Conservation (phyloP, 2,797 vertebrate species). For the Eleutherodactylus coqui region DNA sequence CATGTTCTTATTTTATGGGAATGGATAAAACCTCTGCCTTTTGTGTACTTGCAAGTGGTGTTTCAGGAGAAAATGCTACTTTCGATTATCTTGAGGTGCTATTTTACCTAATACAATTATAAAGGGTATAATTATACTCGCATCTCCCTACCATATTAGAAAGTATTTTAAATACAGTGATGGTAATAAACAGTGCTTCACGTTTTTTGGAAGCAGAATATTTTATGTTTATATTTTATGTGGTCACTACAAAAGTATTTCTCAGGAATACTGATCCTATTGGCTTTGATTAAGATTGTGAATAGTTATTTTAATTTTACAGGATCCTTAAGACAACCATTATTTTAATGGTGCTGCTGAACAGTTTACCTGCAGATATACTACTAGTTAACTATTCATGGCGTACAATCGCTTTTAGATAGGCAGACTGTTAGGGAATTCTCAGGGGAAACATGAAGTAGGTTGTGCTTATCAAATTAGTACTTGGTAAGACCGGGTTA, state of each 20-base stretch:
- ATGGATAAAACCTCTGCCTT: constrained; percentile 4
- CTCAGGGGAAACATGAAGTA: background rate
- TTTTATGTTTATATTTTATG: too few species aligned
- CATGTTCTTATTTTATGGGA: constrained; percentile 43
- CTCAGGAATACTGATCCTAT: too few species aligned
- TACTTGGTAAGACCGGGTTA: too few species aligned
- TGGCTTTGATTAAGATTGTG: too few species aligned
- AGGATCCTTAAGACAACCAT: background rate
- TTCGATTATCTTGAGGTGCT: background rate
- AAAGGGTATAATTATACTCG: background rate
- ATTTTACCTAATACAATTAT: background rate
- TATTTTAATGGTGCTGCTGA: background rate
- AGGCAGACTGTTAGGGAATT: background rate
- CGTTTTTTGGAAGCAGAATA: too few species aligned
- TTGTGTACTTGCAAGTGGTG: constrained; percentile 13
- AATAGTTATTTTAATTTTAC: too few species aligned
- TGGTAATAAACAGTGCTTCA: background rate
- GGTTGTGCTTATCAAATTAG: too few species aligned
- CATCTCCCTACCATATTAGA: background rate
- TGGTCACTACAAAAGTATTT: too few species aligned
- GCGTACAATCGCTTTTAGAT: too few species aligned
- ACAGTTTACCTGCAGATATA: background rate
- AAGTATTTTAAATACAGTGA: background rate
- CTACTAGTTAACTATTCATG: background rate
- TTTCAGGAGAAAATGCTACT: background rate